Evolutionary conservation across 2,797 vertebrate genomes (phyloP).

Genomic region (Notolabrus celidotus): DNA sequence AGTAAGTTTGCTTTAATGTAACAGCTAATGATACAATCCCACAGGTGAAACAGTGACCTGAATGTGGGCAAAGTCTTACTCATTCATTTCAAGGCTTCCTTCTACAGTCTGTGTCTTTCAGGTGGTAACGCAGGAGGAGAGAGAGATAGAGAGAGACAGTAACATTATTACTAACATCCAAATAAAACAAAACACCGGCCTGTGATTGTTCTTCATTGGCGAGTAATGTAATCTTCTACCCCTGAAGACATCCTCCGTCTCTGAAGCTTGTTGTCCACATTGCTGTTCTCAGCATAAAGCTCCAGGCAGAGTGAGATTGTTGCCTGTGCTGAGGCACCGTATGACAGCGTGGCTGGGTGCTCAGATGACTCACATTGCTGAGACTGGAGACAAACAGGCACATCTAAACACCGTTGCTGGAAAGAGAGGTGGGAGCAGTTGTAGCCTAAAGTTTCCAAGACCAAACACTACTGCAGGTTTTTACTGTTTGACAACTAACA

Average conservation of each 20-base stretch:
- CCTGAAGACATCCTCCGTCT: constrained; percentile 24
- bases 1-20: constrained; percentile 40
- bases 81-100: constrained; percentile 14
- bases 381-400: constrained; percentile 44
- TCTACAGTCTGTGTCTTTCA: neutral
- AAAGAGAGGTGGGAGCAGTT: constrained; percentile 10
- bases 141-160: constrained; percentile 12
- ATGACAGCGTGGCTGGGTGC: constrained; percentile 35
- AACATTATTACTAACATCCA: constrained; percentile 18
- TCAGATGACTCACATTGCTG: constrained; percentile 47
- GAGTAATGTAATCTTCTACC: constrained; percentile 16
- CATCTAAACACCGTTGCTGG: constrained; percentile 15
- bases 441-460: constrained; percentile 25
- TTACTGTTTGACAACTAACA: neutral
- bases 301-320: constrained; percentile 40
- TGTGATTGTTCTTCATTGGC: constrained; percentile 23
- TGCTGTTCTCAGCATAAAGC: constrained; percentile 30
- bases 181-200: constrained; percentile 7
- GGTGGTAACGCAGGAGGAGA: neutral
- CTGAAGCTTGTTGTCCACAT: constrained; percentile 22
- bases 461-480: constrained; percentile 4
- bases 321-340: constrained; percentile 24
- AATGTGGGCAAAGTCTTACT: constrained; percentile 11
- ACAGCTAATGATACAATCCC: constrained; percentile 26
- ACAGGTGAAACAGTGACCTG: constrained; percentile 47